These are phyloP conservation scores for Sialis lutaria DNA, from an alignment of 2,888 invertebrate species.

Conservation along the genomic window DNA sequence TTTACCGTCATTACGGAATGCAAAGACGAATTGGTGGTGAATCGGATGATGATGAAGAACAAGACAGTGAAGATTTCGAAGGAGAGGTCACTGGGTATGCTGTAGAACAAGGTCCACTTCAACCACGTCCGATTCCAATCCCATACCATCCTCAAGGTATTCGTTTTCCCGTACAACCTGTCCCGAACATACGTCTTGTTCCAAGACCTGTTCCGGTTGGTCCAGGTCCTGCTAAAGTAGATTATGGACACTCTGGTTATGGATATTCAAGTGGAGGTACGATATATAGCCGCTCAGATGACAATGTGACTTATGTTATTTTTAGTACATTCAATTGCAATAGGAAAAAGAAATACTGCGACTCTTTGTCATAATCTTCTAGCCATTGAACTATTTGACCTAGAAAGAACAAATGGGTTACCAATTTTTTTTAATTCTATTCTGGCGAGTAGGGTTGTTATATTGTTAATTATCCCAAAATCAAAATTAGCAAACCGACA, in stretches of 20 bases:
- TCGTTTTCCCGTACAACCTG: too few species aligned
- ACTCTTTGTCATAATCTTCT: too few species aligned
- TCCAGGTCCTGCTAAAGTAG: background rate
- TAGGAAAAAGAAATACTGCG: too few species aligned
- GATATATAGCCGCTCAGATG: too few species aligned
- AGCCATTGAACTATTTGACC: too few species aligned
- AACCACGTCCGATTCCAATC: slow-evolving; percentile 6
- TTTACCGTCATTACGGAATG: slow-evolving; percentile 43
- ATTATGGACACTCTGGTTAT: slow-evolving; percentile 11
- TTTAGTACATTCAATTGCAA: too few species aligned
- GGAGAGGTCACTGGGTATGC: slow-evolving; percentile 38
- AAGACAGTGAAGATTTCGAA: slow-evolving; percentile 37
- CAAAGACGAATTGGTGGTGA: slow-evolving; percentile 13
- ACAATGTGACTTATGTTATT: too few species aligned
- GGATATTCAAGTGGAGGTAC: slow-evolving; percentile 17
- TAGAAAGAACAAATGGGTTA: too few species aligned
- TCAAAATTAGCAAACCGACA: too few species aligned
- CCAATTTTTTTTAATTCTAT: too few species aligned
- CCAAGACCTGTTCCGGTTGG: slow-evolving; percentile 2
- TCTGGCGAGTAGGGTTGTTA: too few species aligned
- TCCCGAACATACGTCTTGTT: background rate
- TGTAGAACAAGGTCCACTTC: slow-evolving; percentile 15
- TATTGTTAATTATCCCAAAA: too few species aligned
- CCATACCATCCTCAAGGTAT: background rate
- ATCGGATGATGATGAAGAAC: slow-evolving; percentile 19